phyloP scores from a whole-genome alignment of 2,888 invertebrate species.

The Cheiracanthium punctorium region DNA sequence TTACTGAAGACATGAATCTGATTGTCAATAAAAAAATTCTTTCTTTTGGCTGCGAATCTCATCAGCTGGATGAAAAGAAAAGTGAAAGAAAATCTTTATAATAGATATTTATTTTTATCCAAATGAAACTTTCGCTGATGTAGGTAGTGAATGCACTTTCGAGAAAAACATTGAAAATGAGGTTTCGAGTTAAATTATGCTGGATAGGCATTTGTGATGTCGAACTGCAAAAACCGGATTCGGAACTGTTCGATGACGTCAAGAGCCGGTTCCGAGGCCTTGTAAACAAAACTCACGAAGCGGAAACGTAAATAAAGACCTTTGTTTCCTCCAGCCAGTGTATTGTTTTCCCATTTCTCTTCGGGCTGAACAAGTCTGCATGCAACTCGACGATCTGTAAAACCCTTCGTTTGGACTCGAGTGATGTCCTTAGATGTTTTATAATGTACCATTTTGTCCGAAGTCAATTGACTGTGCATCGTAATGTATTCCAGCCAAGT shows the following conservation, averaged over 20 bases:
- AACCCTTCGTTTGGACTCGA: not conserved
- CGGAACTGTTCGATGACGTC: conserved; percentile 65
- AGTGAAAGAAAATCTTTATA: too few relatives aligned
- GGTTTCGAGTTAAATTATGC: conserved; percentile 32
- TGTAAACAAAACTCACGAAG: conserved; percentile 65
- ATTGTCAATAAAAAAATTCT: too few relatives aligned
- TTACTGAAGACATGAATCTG: too few relatives aligned
- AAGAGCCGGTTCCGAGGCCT: conserved; percentile 62
- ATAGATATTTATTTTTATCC: too few relatives aligned
- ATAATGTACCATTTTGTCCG: too few relatives aligned
- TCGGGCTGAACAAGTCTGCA: not conserved
- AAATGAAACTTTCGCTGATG: not conserved
- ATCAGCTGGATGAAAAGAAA: too few relatives aligned
- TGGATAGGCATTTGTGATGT: conserved; percentile 1
- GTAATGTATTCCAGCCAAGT: too few relatives aligned
- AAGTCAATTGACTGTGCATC: too few relatives aligned
- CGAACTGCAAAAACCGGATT: conserved; percentile 41
- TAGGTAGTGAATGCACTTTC: not conserved
- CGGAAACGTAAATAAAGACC: conserved; percentile 67
- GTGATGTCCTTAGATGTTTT: not conserved
- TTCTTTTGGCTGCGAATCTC: too few relatives aligned
- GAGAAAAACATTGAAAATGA: not conserved
- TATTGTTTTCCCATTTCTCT: conserved; percentile 38
- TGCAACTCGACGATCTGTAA: not conserved
- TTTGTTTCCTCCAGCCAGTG: conserved; percentile 48